Base-by-base conservation (phyloP, 2,888 invertebrate genomes). In the Andrena bicolor region DNA sequence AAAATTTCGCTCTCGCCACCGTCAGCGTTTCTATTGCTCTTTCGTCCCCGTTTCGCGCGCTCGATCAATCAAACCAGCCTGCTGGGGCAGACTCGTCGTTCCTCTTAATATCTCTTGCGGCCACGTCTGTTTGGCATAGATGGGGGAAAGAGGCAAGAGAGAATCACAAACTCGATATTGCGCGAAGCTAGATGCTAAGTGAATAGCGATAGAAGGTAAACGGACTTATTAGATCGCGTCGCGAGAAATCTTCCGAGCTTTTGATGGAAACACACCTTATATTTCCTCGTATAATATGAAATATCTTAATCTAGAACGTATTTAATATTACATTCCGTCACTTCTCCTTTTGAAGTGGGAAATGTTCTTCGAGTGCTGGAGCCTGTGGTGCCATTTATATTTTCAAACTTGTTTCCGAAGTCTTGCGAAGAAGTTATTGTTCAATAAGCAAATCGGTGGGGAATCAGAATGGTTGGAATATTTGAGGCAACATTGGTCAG, bases 111-210 rank as follows among this genome's bases (percentile, higher is more conserved):
- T 75, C 74, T 71, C 56, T 63, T 64, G 70, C 51, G 65, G 74
- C 60, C 51, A 23, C 53, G 53, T 68, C n/a, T 48, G 61, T 53
- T 63, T 20, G 30, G 48, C 48, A 26, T 48, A 16, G 10, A 13
- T 13, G n/a, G 3, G 48, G 20, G 70, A 56, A 48, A 23, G 58
- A 20, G 48, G 49, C 32, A 58, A 70, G 30, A 41, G 53, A 28
- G 74, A 76, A 76, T 83, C 64, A 65, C 71, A 76, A 85, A 79
- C 72, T 78, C 68, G 74, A 83, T 87, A 83, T 87, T 74, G 49
- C 73, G 60, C 61, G 76, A 66, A 83, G 85, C 60, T 76, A 49
- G 49, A 61, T 65, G 53, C 65, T 78, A 76, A 84, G 72, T 74
- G 61, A 66, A 48, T 49, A 49, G 10, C 58, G 76, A 23, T 26